Evolutionary conservation across 1,140 invertebrate genomes (phyloP).

Genomic region (Pollicipes pollicipes): DNA sequence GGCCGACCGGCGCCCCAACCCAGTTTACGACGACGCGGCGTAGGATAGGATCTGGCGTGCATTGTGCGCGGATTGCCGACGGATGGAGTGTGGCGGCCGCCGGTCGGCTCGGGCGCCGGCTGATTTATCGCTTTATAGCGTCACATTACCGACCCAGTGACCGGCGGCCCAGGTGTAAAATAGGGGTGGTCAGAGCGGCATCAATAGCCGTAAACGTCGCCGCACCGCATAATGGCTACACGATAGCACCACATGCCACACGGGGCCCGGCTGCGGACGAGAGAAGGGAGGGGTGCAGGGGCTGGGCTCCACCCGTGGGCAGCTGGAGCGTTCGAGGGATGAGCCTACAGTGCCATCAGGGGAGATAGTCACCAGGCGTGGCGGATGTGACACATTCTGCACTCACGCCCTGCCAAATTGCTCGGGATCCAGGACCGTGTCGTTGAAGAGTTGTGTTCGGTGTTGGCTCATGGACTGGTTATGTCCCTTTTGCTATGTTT

Average conservation of each 20-base stretch:
- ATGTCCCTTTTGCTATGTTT: too few relatives aligned
- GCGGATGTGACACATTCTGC: not conserved
- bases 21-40: not conserved
- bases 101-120: too few relatives aligned
- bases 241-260: not conserved
- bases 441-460: too few relatives aligned
- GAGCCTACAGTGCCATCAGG: not conserved
- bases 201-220: not conserved
- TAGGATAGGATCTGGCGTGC: not conserved
- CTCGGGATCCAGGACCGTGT: too few relatives aligned
- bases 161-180: not conserved
- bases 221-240: not conserved
- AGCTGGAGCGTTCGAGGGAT: not conserved
- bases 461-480: too few relatives aligned
- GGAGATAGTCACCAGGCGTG: not conserved
- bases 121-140: not conserved
- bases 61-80: not conserved
- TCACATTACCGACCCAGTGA: not conserved
- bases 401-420: too few relatives aligned
- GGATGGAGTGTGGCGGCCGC: too few relatives aligned
- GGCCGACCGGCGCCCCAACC: too few relatives aligned
- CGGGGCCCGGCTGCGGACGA: not conserved
- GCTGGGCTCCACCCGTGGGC: not conserved
- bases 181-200: not conserved
- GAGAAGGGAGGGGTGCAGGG: too few relatives aligned